Base-by-base conservation (phyloP, 1,140 invertebrate species). In the Diachasmimorpha longicaudata region DNA sequence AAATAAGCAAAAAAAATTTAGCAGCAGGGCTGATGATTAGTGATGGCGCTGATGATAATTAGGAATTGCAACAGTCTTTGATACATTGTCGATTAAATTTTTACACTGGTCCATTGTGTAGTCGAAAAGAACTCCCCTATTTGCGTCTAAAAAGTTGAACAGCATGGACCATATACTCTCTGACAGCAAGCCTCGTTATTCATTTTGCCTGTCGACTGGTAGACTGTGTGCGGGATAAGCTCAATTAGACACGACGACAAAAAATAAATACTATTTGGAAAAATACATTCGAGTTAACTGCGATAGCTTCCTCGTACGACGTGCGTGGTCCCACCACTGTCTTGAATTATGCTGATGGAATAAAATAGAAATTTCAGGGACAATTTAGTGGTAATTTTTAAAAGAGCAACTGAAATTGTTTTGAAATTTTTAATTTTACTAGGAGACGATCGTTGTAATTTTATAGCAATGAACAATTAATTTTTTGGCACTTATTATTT, bases 221-320 rank as follows among this genome's bases (percentile, higher is more conserved):
- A 78, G 82, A 79, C 83, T 70, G 48, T 79, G 75, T 81, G 77
- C 81, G 79, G 82, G 85, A 81, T 84, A 87, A 68, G 86, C 84
- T 85, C 84, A 86, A 88, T 87, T 88, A 86, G 83, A 81, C 76
- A n/a, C 42, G 82, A 19, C 39, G 70, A 78, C 78, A 86, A 87
- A 87, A 87, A 78, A 74, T 68, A 36, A 48, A 63, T 44, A 55
- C 42, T 58, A 8, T 72, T 39, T 13, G 70, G 66, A 16, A 23
- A 68, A 58, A 52, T 74, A 36, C 42, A 71, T 21, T 25, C 21
- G 72, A 75, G 70, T 8, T 37, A n/a, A 76, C 31, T 63, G 71
- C 80, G 79, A 74, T 74, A 81, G 79, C 80, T 89, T 89, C 87
- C 75, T 80, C 83, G 87, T 89, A 89, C 87, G 80, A 83, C 86